phyloP scores from a whole-genome alignment of 2,113 vertebrate genomes.

The Tor tambroides region DNA sequence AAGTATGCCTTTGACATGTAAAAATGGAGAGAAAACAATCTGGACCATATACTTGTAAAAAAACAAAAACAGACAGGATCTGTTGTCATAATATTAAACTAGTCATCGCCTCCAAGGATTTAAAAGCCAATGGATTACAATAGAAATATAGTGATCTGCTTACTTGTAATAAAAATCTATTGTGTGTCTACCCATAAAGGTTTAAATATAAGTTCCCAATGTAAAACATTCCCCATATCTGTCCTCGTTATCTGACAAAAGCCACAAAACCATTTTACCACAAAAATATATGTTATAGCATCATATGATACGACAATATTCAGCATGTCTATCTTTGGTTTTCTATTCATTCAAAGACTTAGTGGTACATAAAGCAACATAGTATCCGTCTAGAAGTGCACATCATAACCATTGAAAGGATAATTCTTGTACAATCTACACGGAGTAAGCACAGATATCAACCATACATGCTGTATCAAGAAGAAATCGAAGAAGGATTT shows the following conservation, averaged over 20 bases:
- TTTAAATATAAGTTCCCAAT: slow-evolving; percentile 47
- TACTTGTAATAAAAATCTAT: slow-evolving; percentile 51
- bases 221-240: slow-evolving; percentile 45
- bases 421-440: slow-evolving; percentile 69
- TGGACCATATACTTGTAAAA: slow-evolving; percentile 48
- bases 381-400: slow-evolving; percentile 77
- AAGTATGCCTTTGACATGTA: slow-evolving; percentile 29
- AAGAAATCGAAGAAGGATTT: slow-evolving; percentile 33
- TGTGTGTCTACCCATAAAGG: slow-evolving; percentile 46
- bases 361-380: slow-evolving; percentile 77
- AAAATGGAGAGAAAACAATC: slow-evolving; percentile 27
- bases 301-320: slow-evolving; percentile 61
- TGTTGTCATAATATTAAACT: slow-evolving; percentile 31
- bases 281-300: slow-evolving; percentile 61
- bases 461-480: slow-evolving; percentile 64
- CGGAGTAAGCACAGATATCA: slow-evolving; percentile 70
- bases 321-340: slow-evolving; percentile 73
- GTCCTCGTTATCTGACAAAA: slow-evolving; percentile 53
- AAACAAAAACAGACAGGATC: background rate
- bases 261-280: slow-evolving; percentile 53
- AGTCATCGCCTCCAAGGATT: slow-evolving; percentile 30
- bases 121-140: slow-evolving; percentile 46
- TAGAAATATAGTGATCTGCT: slow-evolving; percentile 56
- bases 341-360: slow-evolving; percentile 69
- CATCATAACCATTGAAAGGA: slow-evolving; percentile 75